These are phyloP conservation scores for Aporophyla lueneburgensis DNA, from an alignment of 2,888 invertebrate genomes.

Conservation along the genomic window DNA sequence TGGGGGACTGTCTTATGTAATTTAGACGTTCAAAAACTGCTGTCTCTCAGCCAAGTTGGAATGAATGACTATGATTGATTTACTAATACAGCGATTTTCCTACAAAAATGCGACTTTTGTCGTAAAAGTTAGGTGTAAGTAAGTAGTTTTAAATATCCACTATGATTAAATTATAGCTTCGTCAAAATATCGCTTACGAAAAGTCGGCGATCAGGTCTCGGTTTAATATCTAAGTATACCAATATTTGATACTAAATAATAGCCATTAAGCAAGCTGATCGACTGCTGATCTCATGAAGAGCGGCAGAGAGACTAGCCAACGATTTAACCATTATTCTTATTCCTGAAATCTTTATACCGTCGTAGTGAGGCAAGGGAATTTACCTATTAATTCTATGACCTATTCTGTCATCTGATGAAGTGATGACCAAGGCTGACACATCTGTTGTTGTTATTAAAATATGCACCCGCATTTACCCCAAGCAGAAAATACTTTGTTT, in stretches of 20 bases:
- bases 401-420: constrained; percentile 8
- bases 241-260: not conserved
- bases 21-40: no score
- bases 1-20: no score
- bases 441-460: constrained; percentile 27
- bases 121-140: not conserved
- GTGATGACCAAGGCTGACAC: constrained; percentile 45
- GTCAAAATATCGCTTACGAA: not conserved
- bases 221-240: not conserved
- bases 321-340: no score
- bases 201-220: not conserved
- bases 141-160: not conserved
- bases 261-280: not conserved
- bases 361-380: constrained; percentile 34
- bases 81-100: not conserved
- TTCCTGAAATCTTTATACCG: not conserved
- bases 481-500: constrained; percentile 16
- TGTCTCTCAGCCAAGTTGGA: no score
- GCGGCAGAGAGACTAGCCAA: not conserved
- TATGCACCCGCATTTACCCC: constrained; percentile 34
- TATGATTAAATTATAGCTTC: not conserved
- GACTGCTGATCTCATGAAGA: not conserved
- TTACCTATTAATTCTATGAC: constrained; percentile 27
- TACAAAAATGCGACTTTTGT: not conserved
- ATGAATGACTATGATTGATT: no score